Evolutionary conservation across 2,113 vertebrate genomes (phyloP).

Genomic region (Sander lucioperca): DNA sequence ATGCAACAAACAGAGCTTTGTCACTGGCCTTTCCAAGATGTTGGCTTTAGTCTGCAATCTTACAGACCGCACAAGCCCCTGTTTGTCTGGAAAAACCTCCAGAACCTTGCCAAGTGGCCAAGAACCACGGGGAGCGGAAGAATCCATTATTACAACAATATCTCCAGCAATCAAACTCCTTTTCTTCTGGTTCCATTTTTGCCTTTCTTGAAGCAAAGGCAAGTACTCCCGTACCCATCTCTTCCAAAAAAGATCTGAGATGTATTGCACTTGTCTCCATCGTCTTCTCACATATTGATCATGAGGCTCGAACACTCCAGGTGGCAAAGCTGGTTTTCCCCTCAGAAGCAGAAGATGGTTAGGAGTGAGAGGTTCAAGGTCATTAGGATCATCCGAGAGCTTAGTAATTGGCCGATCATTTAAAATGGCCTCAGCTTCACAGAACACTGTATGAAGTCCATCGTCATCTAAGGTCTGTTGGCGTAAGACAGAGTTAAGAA

Average conservation of each 20-base stretch:
- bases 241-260: neutral
- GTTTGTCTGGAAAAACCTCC: neutral
- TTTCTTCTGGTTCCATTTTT: neutral
- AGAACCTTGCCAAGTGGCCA: neutral
- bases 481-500: neutral
- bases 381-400: neutral
- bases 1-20: neutral
- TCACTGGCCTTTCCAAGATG: neutral
- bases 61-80: neutral
- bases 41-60: neutral
- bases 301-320: neutral
- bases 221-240: neutral
- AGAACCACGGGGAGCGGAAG: neutral
- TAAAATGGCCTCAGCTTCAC: neutral
- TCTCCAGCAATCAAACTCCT: neutral
- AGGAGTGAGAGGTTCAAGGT: neutral
- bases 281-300: neutral
- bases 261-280: neutral
- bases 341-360: neutral
- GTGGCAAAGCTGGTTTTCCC: neutral
- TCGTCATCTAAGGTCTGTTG: neutral
- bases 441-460: neutral
- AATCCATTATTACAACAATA: neutral
- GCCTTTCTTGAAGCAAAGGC: neutral
- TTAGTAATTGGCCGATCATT: neutral